These are phyloP conservation scores for Drosophila tsacasi DNA, from an alignment of 1,140 invertebrate genomes.

Conservation along the genomic window DNA sequence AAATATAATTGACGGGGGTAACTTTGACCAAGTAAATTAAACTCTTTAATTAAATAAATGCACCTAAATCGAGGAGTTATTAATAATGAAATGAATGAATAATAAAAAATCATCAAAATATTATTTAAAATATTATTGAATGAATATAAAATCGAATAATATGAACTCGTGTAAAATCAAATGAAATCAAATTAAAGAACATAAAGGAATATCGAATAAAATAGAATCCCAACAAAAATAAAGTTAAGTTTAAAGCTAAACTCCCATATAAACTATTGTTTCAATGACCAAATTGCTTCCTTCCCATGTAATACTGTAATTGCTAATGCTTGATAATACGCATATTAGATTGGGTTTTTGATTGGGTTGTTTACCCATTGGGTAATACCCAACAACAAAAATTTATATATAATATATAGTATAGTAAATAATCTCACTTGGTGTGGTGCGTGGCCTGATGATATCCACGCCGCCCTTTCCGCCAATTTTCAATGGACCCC, in stretches of 20 bases:
- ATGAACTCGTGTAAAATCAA: too few species aligned
- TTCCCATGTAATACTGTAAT: slow-evolving; percentile 18
- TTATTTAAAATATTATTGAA: too few species aligned
- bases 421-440: slow-evolving; percentile 86
- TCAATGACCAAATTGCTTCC: too few species aligned
- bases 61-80: background rate
- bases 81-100: background rate
- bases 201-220: background rate
- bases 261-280: too few species aligned
- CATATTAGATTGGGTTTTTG: slow-evolving; percentile 6
- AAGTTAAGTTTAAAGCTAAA: too few species aligned
- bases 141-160: too few species aligned
- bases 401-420: background rate
- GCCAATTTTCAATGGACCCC: slow-evolving; percentile 86
- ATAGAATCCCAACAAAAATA: background rate
- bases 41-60: background rate
- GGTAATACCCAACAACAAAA: background rate
- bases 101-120: too few species aligned
- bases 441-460: slow-evolving; percentile 89
- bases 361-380: background rate
- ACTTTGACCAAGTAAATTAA: background rate
- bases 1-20: slow-evolving; percentile 1
- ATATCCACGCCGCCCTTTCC: slow-evolving; percentile 89
- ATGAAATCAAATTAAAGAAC: too few species aligned
- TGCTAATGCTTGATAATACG: slow-evolving; percentile 34